A percentile compares a stretch with the other conserved stretches of the same genome.
These are phyloP conservation scores for Nansenia antarctica DNA, from an alignment of 2,113 vertebrate species.

Conservation along the genomic window DNA sequence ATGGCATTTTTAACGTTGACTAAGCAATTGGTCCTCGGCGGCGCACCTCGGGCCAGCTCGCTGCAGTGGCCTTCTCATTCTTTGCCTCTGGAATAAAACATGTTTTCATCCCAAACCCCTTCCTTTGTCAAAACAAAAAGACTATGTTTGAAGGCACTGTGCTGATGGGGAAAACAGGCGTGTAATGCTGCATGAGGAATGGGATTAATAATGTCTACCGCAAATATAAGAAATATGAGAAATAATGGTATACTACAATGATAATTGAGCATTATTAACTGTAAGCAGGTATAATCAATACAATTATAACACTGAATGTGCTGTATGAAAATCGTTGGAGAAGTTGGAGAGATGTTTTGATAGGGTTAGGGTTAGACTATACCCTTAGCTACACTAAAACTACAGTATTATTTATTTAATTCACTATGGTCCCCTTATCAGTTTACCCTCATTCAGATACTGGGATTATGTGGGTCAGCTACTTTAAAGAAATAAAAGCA, in stretches of 20 bases:
- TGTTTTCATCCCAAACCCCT: background rate
- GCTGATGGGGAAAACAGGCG: background rate
- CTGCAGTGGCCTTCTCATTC: background rate
- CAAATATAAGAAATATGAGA: too few species aligned
- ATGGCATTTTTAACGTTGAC: background rate
- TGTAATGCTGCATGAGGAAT: too few species aligned
- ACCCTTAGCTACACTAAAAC: too few species aligned
- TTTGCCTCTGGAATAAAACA: background rate
- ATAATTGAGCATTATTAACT: too few species aligned
- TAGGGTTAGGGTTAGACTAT: too few species aligned
- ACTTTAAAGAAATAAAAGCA: background rate
- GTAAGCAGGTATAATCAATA: too few species aligned
- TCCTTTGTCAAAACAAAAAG: background rate
- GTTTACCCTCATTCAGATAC: background rate
- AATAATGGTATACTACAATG: too few species aligned
- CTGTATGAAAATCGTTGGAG: too few species aligned
- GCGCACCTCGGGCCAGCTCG: background rate
- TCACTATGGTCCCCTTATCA: background rate
- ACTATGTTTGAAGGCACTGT: background rate
- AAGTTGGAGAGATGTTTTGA: too few species aligned
- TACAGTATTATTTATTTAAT: background rate
- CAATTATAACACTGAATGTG: too few species aligned
- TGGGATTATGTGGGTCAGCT: conserved; percentile 3
- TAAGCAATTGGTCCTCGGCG: background rate
- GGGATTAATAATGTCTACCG: too few species aligned